These are phyloP conservation scores for Agapostemon virescens DNA, from an alignment of 2,888 invertebrate species.

Conservation along the genomic window DNA sequence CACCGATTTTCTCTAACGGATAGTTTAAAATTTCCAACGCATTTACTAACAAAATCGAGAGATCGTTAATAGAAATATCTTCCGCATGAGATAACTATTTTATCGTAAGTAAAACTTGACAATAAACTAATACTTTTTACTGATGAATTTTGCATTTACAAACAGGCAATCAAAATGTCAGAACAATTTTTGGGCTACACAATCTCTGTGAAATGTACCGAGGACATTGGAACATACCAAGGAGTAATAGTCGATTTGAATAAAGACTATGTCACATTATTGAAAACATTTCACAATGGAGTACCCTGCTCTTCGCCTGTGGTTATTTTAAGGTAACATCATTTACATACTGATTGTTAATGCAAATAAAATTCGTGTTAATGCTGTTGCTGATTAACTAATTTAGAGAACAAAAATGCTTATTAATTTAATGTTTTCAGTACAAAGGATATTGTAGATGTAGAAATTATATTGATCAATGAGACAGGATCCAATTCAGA, in stretches of 20 bases:
- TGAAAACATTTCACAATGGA: constrained; percentile 92
- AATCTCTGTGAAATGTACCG: constrained; percentile 91
- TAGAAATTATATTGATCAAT: constrained; percentile 88
- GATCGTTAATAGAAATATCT: not conserved
- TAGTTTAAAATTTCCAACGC: not conserved
- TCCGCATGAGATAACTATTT: not conserved
- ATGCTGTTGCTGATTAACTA: not conserved
- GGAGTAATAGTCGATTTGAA: constrained; percentile 89
- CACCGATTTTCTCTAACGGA: not conserved
- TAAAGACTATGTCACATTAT: constrained; percentile 86
- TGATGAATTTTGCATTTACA: constrained; percentile 16
- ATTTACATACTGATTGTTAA: not conserved
- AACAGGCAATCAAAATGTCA: constrained; percentile 70
- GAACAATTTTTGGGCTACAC: constrained; percentile 85
- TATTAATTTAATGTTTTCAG: constrained; percentile 79
- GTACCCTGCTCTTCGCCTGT: constrained; percentile 83
- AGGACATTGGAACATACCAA: constrained; percentile 90
- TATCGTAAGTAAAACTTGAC: not conserved
- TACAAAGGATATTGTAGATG: constrained; percentile 87
- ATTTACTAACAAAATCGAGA: not conserved
- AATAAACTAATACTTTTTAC: constrained; percentile 1
- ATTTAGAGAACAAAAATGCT: not conserved
- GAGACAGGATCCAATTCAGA: constrained; percentile 77
- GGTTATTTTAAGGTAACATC: constrained; percentile 84
- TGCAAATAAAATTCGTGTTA: too few species aligned